Percentiles rank a stretch among this genome's conserved stretches.
Evolutionary conservation across 2,888 invertebrate species (phyloP).

Genomic region (Sceliomorpha sp.): DNA sequence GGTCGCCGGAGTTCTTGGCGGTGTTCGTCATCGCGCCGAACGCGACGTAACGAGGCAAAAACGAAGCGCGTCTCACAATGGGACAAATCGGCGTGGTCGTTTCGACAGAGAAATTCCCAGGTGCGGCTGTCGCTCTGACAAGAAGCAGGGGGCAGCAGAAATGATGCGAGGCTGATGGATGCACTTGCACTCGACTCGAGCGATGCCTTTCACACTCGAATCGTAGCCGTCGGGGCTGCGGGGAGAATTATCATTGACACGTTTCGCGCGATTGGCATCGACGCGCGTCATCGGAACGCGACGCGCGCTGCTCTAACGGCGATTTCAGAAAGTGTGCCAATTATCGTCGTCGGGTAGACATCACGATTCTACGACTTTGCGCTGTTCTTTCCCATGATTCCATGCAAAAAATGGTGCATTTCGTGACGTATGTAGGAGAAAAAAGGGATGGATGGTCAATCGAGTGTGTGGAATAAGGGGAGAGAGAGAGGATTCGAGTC

Average conservation of each 20-base stretch:
- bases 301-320: slow-evolving; percentile 6
- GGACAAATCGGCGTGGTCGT: slow-evolving; percentile 33
- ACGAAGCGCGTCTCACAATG: slow-evolving; percentile 17
- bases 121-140: slow-evolving; percentile 15
- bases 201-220: slow-evolving; percentile 18
- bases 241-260: slow-evolving; percentile 27
- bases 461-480: no score
- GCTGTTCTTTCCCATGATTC: no score
- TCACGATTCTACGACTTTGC: no score
- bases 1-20: slow-evolving; percentile 1
- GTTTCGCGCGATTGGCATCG: neutral
- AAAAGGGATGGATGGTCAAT: no score
- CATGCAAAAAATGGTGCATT: no score
- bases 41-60: neutral
- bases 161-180: slow-evolving; percentile 21
- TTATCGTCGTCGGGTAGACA: neutral
- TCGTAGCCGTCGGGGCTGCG: slow-evolving; percentile 3
- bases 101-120: slow-evolving; percentile 23
- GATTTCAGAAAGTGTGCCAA: slow-evolving; percentile 15
- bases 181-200: slow-evolving; percentile 2
- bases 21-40: slow-evolving; percentile 11
- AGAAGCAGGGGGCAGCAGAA: slow-evolving; percentile 25
- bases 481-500: no score
- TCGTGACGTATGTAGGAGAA: no score
- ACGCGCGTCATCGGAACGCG: neutral